phyloP scores from a whole-genome alignment of 2,888 invertebrate species.

The Lochmaea crataegi region DNA sequence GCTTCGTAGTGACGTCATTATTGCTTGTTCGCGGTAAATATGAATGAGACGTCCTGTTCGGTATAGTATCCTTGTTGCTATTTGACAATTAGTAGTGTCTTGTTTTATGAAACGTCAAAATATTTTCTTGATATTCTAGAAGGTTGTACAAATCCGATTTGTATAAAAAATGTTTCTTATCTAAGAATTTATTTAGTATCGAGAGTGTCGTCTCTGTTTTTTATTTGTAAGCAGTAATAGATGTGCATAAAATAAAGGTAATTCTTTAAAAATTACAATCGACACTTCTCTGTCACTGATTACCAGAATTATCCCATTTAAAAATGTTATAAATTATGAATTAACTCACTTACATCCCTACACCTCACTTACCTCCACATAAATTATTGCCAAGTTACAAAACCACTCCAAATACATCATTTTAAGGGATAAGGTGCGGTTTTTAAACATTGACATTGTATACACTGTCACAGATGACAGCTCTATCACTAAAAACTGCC shows the following conservation, averaged over 20 bases:
- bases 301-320: too few relatives aligned
- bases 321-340: too few relatives aligned
- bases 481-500: too few relatives aligned
- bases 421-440: too few relatives aligned
- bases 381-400: too few relatives aligned
- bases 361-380: too few relatives aligned
- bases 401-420: too few relatives aligned
- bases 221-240: slow-evolving; percentile 5
- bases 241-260: neutral
- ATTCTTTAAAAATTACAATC: neutral
- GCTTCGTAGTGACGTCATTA: neutral
- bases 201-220: neutral
- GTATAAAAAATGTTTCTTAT: slow-evolving; percentile 5
- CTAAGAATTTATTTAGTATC: slow-evolving; percentile 13
- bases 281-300: too few relatives aligned
- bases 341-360: too few relatives aligned
- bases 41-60: neutral
- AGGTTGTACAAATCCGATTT: slow-evolving; percentile 3
- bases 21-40: neutral
- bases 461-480: too few relatives aligned
- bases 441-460: too few relatives aligned
- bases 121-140: too few relatives aligned
- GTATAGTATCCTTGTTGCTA: neutral
- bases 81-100: neutral
- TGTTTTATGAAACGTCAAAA: neutral